Evolutionary conservation across 2,113 vertebrate genomes (phyloP).

Genomic region (Gulo gulo): DNA sequence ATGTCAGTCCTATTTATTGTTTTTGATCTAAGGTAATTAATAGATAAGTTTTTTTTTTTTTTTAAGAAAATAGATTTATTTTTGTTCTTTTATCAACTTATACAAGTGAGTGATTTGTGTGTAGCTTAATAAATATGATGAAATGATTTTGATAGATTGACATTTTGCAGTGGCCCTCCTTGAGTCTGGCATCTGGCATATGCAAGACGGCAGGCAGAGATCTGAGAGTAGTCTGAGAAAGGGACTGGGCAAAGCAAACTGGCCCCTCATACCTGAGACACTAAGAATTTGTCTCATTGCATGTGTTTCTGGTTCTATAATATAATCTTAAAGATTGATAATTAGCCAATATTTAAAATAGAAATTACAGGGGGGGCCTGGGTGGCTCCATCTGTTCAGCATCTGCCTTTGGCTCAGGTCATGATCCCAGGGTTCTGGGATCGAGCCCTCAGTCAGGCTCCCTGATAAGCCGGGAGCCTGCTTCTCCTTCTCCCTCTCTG

Average conservation of each 20-base stretch:
- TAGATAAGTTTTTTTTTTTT: background rate
- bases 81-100: background rate
- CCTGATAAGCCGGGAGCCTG: background rate
- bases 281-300: background rate
- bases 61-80: background rate
- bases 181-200: too few relatives aligned
- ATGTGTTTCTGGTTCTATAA: background rate
- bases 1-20: background rate
- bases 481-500: background rate
- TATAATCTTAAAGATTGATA: background rate
- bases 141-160: background rate
- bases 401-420: background rate
- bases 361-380: background rate
- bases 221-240: fast-evolving
- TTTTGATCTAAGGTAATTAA: background rate
- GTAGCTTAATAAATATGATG: background rate
- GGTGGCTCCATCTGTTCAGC: background rate
- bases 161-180: background rate
- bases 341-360: background rate
- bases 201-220: background rate
- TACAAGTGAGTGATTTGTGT: background rate
- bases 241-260: background rate
- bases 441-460: background rate
- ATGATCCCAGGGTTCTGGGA: too few relatives aligned
- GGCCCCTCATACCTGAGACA: too few relatives aligned